These are phyloP conservation scores for Aviceda subcristata DNA, from an alignment of 2,113 vertebrate genomes.

Conservation along the genomic window DNA sequence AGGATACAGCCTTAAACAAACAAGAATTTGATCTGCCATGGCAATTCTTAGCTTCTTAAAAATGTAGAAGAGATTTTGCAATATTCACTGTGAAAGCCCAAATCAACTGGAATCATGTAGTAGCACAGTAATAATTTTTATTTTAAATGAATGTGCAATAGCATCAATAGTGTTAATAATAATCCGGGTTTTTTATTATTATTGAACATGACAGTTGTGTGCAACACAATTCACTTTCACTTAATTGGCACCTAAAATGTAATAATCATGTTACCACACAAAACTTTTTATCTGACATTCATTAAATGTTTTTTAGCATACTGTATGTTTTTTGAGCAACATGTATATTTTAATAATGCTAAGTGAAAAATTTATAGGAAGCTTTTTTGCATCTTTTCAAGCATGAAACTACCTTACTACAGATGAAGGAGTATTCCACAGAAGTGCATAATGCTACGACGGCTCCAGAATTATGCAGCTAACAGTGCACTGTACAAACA, in stretches of 20 bases:
- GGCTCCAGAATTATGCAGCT: neutral
- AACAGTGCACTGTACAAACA: neutral
- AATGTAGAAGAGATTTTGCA: neutral
- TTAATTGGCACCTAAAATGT: neutral
- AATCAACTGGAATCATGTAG: neutral
- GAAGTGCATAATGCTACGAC: neutral
- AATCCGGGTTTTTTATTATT: neutral
- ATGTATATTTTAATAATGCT: constrained; percentile 55
- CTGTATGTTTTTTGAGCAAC: constrained; percentile 17
- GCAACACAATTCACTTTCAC: neutral
- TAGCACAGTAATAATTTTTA: neutral
- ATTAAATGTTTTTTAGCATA: neutral
- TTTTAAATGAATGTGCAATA: neutral
- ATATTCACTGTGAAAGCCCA: neutral
- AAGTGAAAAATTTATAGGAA: constrained; percentile 54
- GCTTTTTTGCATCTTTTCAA: constrained; percentile 46
- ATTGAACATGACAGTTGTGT: neutral
- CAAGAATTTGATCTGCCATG: neutral
- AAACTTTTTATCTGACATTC: neutral
- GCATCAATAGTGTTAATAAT: neutral
- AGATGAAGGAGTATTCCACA: neutral
- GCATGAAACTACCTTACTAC: constrained; percentile 31
- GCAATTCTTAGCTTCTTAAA: neutral
- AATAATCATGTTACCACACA: neutral
- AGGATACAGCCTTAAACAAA: neutral